Percentiles rank a stretch among this genome's conserved stretches.
These are phyloP conservation scores for Mormyrops attenuatus DNA, from an alignment of 2,797 vertebrate species.

Conservation along the genomic window DNA sequence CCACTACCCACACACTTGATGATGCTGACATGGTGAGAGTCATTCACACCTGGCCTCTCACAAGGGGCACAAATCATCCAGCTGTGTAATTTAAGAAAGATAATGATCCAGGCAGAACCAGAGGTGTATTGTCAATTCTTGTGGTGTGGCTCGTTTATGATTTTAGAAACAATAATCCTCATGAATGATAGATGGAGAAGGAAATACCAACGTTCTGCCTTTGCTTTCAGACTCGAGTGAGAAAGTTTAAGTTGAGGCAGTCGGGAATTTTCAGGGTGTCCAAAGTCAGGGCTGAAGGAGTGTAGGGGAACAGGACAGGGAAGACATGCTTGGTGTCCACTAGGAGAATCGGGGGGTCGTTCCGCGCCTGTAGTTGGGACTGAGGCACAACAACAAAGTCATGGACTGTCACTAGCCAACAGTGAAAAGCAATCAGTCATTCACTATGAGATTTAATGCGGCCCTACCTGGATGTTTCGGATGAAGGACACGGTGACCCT, in stretches of 20 bases:
- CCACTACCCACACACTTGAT: background rate
- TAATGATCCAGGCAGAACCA: background rate
- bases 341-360: slow-evolving; percentile 76
- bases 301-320: slow-evolving; percentile 84
- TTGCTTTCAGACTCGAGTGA: slow-evolving; percentile 66
- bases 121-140: background rate
- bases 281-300: slow-evolving; percentile 82
- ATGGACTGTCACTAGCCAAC: background rate
- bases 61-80: background rate
- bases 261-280: slow-evolving; percentile 84
- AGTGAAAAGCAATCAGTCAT: background rate
- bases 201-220: background rate
- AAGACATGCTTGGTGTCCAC: slow-evolving; percentile 83
- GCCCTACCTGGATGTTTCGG: slow-evolving; percentile 81
- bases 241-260: slow-evolving; percentile 77
- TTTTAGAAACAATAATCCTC: background rate
- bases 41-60: background rate
- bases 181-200: background rate
- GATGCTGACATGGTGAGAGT: background rate
- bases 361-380: slow-evolving; percentile 72
- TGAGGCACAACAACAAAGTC: slow-evolving; percentile 36
- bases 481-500: slow-evolving; percentile 91
- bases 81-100: background rate
- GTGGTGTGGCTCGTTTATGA: background rate
- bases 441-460: background rate